Conservation (phyloP, 2,888 invertebrate species). For the Oscheius sp. region DNA sequence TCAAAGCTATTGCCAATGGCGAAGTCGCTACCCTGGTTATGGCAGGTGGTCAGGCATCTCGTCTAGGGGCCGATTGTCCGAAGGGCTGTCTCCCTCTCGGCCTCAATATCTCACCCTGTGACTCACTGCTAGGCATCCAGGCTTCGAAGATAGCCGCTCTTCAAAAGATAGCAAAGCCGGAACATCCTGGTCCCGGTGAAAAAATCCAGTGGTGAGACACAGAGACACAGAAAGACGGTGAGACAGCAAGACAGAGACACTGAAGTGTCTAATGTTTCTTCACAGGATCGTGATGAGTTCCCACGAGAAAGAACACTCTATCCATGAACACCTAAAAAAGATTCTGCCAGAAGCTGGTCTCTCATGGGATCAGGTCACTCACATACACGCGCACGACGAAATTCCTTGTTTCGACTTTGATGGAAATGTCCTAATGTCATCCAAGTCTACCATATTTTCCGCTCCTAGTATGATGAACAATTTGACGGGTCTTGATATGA, state of each 20-base stretch:
- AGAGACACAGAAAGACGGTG: too few species aligned
- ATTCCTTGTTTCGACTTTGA: conserved; percentile 93
- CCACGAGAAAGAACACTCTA: conserved; percentile 88
- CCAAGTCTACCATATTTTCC: conserved; percentile 83
- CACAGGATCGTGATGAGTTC: conserved; percentile 94
- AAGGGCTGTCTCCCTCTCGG: too few species aligned
- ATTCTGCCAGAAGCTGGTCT: conserved; percentile 22
- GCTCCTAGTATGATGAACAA: conserved; percentile 81
- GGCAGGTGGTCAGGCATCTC: too few species aligned
- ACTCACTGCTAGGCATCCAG: conserved; percentile 65
- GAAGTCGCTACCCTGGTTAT: too few species aligned
- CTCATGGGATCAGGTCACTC: conserved; percentile 82
- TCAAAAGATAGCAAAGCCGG: conserved; percentile 49
- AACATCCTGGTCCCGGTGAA: conserved; percentile 38
- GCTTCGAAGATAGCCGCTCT: conserved; percentile 60
- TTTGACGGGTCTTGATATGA: neutral
- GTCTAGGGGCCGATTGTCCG: too few species aligned
- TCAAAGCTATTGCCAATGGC: too few species aligned
- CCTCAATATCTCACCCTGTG: conserved; percentile 39
- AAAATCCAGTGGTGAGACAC: conserved; percentile 57
- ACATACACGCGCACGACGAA: conserved; percentile 80
- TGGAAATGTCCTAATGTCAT: conserved; percentile 89
- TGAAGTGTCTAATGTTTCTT: neutral
- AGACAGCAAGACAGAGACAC: too few species aligned
- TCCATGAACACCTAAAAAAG: conserved; percentile 79